Percentiles rank a stretch among this genome's conserved stretches.
phyloP scores from a whole-genome alignment of 1,140 invertebrate genomes.

The Arctopsyche grandis region DNA sequence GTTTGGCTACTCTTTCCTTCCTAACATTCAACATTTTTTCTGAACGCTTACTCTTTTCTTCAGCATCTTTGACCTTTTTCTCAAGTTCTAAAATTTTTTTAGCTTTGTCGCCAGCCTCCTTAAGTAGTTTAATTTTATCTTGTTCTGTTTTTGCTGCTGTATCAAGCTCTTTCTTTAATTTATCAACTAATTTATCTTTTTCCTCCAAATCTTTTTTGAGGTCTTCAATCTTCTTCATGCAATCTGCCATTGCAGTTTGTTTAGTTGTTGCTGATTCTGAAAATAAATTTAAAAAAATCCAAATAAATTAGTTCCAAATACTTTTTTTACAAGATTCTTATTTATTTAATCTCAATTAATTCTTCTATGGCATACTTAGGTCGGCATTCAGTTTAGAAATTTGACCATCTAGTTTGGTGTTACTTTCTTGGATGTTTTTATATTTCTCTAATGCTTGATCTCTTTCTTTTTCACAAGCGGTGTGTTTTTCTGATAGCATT shows the following conservation, averaged over 20 bases:
- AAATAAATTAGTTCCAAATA: constrained; percentile 38
- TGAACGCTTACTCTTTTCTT: constrained; percentile 70
- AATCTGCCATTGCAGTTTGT: constrained; percentile 66
- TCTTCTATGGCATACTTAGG: constrained; percentile 59
- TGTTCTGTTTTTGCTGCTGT: constrained; percentile 62
- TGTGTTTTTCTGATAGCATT: constrained; percentile 64
- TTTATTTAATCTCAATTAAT: constrained; percentile 6
- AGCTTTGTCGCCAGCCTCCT: constrained; percentile 67
- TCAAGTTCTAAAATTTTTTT: constrained; percentile 69
- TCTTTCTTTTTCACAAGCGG: constrained; percentile 62
- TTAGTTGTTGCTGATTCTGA: constrained; percentile 63
- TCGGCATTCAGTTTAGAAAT: constrained; percentile 68
- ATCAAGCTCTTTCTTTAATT: constrained; percentile 69
- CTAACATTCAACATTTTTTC: constrained; percentile 68
- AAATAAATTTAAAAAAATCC: constrained; percentile 50
- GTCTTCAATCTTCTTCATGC: constrained; percentile 67
- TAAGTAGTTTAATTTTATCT: constrained; percentile 65
- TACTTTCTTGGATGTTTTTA: constrained; percentile 65
- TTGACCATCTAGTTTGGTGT: constrained; percentile 69
- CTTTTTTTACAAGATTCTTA: no score
- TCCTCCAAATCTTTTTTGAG: constrained; percentile 67
- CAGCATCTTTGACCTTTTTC: constrained; percentile 69
- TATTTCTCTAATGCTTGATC: constrained; percentile 58
- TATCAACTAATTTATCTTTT: constrained; percentile 69
- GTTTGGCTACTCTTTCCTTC: constrained; percentile 70